Percentiles rank a stretch among this genome's conserved stretches.
phyloP scores from a whole-genome alignment of 2,113 vertebrate species.

The Laticauda laticaudata region DNA sequence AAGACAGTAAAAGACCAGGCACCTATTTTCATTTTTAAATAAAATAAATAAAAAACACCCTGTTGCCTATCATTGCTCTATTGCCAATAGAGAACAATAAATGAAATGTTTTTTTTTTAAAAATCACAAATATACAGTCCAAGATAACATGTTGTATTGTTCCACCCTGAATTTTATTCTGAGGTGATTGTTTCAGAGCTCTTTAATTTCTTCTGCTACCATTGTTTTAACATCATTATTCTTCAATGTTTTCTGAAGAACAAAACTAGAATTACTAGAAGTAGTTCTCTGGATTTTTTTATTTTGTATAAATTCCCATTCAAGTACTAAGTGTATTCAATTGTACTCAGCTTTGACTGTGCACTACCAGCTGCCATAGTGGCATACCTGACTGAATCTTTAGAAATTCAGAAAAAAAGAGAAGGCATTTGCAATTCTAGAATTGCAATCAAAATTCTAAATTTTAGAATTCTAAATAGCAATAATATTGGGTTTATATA shows the following conservation, averaged over 20 bases:
- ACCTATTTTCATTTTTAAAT: neutral
- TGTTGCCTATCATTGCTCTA: neutral
- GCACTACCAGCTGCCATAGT: neutral
- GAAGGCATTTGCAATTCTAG: neutral
- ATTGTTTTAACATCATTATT: neutral
- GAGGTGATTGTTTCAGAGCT: neutral
- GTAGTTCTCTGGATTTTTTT: too few species aligned
- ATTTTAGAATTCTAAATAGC: neutral
- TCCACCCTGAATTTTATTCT: neutral
- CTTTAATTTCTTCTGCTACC: neutral
- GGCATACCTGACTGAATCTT: neutral
- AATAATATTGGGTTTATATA: neutral
- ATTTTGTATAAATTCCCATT: too few species aligned
- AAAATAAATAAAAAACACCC: neutral
- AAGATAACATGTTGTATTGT: neutral
- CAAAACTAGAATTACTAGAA: too few species aligned
- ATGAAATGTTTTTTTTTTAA: neutral
- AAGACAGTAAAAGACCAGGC: too few species aligned
- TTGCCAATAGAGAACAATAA: neutral
- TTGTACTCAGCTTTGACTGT: neutral
- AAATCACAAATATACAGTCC: neutral
- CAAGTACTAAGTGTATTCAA: neutral
- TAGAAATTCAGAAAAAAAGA: neutral
- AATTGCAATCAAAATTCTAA: neutral
- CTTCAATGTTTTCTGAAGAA: neutral